phyloP scores from a whole-genome alignment of 1,140 invertebrate species.

The Lysiphlebus fabarum region DNA sequence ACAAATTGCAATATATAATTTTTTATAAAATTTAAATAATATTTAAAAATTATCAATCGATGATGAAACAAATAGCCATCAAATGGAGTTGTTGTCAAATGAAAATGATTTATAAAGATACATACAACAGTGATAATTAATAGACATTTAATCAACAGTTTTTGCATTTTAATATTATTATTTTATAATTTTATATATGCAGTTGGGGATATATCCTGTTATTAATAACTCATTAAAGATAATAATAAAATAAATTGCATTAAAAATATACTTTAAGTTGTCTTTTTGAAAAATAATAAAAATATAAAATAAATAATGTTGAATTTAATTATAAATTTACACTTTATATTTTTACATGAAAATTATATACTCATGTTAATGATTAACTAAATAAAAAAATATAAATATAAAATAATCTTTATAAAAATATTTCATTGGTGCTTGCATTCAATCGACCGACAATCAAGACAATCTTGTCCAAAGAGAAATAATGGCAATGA shows the following conservation, averaged over 20 bases:
- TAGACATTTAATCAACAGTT: conserved; percentile 11
- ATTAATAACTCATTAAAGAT: conserved; percentile 16
- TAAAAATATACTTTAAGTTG: neutral
- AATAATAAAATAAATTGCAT: neutral
- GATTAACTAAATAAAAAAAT: no score
- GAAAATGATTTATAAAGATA: neutral
- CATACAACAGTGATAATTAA: conserved; percentile 9
- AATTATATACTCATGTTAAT: no score
- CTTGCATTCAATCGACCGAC: no score
- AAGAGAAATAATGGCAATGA: neutral
- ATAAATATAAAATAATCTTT: no score
- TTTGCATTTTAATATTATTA: neutral
- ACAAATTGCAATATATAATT: no score
- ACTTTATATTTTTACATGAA: conserved; percentile 2
- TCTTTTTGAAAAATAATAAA: neutral
- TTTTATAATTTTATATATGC: neutral
- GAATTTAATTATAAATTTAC: neutral
- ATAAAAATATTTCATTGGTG: no score
- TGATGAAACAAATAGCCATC: neutral
- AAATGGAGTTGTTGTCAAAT: conserved; percentile 4
- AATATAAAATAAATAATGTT: neutral
- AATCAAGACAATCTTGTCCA: no score
- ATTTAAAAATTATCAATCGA: no score
- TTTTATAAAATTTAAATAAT: no score
- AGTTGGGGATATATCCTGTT: conserved; percentile 18